Evolutionary conservation across 2,888 invertebrate species (phyloP).

Genomic region (Holacanthella duospinosa): DNA sequence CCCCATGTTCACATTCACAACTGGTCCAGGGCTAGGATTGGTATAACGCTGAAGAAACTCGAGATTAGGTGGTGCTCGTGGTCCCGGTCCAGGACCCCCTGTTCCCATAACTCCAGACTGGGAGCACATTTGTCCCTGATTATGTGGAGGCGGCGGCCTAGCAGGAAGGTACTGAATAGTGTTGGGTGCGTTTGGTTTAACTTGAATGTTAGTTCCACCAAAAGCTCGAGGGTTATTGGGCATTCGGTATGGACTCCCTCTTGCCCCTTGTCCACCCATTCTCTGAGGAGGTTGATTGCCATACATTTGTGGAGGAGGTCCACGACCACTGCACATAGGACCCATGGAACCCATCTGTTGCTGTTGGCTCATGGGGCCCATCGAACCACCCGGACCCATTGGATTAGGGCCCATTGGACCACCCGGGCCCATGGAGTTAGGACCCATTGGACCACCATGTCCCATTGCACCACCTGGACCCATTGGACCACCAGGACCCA

Average conservation of each 20-base stretch:
- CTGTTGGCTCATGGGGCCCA: slow-evolving; percentile 26
- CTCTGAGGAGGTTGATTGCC: slow-evolving; percentile 28
- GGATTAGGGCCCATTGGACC: slow-evolving; percentile 1
- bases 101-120: slow-evolving; percentile 28
- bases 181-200: slow-evolving; percentile 92
- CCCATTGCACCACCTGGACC: slow-evolving; percentile 24
- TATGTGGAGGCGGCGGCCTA: slow-evolving; percentile 59
- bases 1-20: slow-evolving; percentile 37
- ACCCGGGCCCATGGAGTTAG: slow-evolving; percentile 20
- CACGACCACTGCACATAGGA: slow-evolving; percentile 36
- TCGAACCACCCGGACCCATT: slow-evolving; percentile 41
- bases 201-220: slow-evolving; percentile 74
- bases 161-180: slow-evolving; percentile 96
- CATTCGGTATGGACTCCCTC: slow-evolving; percentile 44
- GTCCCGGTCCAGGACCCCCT: slow-evolving; percentile 52
- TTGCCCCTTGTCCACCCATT: slow-evolving; percentile 43
- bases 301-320: slow-evolving; percentile 28
- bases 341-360: slow-evolving; percentile 20
- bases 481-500: slow-evolving; percentile 36
- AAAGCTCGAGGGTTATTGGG: slow-evolving; percentile 50
- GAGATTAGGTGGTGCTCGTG: slow-evolving; percentile 72
- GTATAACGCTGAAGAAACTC: slow-evolving; percentile 82
- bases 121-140: slow-evolving; percentile 31
- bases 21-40: slow-evolving; percentile 56
- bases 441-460: slow-evolving; percentile 20